Conservation (phyloP, 2,888 invertebrate species). For the Salpingus planirostris region DNA sequence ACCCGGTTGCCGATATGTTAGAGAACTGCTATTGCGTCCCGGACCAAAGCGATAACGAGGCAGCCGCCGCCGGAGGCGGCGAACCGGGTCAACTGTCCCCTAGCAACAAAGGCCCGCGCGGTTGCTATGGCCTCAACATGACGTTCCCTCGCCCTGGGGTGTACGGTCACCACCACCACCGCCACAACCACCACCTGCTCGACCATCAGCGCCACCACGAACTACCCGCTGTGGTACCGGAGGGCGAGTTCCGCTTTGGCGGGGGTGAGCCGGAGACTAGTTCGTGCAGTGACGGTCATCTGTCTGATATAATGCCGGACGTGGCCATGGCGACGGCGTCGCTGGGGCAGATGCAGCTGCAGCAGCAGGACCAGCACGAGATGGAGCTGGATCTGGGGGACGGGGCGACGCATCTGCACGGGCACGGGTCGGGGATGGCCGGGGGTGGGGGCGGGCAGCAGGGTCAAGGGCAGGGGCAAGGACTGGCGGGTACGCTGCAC, state of each 20-base stretch:
- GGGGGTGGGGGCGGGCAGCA: conserved; percentile 25
- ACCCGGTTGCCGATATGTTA: conserved; percentile 72
- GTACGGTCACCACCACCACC: conserved; percentile 44
- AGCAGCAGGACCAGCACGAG: conserved; percentile 49
- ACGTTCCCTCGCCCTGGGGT: conserved; percentile 51
- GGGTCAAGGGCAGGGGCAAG: conserved; percentile 26
- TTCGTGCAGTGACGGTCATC: conserved; percentile 59
- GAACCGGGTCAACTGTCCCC: conserved; percentile 39
- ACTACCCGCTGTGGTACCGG: conserved; percentile 56
- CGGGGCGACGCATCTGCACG: conserved; percentile 60
- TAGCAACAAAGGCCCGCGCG: conserved; percentile 34
- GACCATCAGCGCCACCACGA: conserved; percentile 53
- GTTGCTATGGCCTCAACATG: conserved; percentile 52
- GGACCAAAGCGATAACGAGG: conserved; percentile 35
- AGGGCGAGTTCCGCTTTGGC: conserved; percentile 48
- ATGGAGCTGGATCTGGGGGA: conserved; percentile 81
- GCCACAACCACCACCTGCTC: too few relatives aligned
- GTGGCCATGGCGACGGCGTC: conserved; percentile 85
- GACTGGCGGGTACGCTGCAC: conserved; percentile 28
- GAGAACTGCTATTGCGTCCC: conserved; percentile 44
- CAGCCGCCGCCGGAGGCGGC: conserved; percentile 25
- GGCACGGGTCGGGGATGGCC: conserved; percentile 23
- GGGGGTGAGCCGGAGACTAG: conserved; percentile 44
- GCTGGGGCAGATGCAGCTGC: conserved; percentile 57
- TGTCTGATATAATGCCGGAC: conserved; percentile 82